Percentiles rank a stretch among this genome's conserved stretches.
These are phyloP conservation scores for Limulus polyphemus DNA, from an alignment of 2,888 invertebrate species.

Conservation along the genomic window DNA sequence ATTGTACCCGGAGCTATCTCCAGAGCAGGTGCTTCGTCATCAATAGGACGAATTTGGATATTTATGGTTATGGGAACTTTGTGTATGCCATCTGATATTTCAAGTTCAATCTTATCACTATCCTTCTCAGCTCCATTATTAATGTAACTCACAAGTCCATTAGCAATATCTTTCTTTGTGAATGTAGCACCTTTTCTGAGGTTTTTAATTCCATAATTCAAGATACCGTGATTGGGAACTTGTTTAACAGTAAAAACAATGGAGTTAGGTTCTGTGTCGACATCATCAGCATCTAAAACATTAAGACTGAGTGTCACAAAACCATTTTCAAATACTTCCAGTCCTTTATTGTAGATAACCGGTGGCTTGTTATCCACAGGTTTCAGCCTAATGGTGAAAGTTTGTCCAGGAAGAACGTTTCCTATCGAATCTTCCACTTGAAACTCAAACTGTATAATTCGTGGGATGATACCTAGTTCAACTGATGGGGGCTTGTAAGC, in stretches of 20 bases:
- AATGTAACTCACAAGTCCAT: conserved; percentile 31
- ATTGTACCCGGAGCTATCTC: conserved; percentile 29
- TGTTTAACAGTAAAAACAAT: conserved; percentile 30
- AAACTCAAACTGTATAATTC: conserved; percentile 34
- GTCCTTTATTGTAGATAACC: conserved; percentile 31
- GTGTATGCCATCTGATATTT: conserved; percentile 37
- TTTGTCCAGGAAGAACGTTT: conserved; percentile 32
- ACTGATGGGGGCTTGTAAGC: conserved; percentile 34
- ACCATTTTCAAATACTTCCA: conserved; percentile 32
- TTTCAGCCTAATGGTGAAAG: conserved; percentile 33
- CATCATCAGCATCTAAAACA: conserved; percentile 33
- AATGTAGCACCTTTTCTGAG: conserved; percentile 32
- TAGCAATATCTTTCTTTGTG: conserved; percentile 30
- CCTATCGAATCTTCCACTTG: conserved; percentile 34
- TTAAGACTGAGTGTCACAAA: conserved; percentile 30
- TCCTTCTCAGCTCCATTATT: conserved; percentile 32
- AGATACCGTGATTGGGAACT: conserved; percentile 31
- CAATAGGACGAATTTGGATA: conserved; percentile 31
- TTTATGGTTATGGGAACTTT: conserved; percentile 32
- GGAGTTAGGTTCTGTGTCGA: conserved; percentile 32
- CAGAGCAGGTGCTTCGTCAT: conserved; percentile 32
- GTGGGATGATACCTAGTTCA: conserved; percentile 34
- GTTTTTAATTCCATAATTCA: conserved; percentile 28
- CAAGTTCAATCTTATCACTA: conserved; percentile 33
- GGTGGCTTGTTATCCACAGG: conserved; percentile 37